Evolutionary conservation across 2,797 vertebrate genomes (phyloP).

Genomic region (Tragelaphus oryx): DNA sequence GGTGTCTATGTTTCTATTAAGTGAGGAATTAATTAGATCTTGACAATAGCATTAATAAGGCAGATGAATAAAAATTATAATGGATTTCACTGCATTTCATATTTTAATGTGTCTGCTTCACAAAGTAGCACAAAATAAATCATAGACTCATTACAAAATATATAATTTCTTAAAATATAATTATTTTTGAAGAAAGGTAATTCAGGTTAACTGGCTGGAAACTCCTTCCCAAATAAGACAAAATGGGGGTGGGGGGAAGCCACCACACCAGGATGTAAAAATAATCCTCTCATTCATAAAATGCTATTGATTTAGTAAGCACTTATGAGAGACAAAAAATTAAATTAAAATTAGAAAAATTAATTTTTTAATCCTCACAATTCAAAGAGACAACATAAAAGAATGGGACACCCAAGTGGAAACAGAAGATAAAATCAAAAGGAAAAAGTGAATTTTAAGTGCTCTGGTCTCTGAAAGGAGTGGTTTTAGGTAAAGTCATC

Average conservation of each 20-base stretch:
- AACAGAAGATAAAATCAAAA: background rate
- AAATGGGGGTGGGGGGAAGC: background rate
- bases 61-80: background rate
- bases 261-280: background rate
- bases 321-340: background rate
- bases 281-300: background rate
- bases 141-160: background rate
- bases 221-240: conserved; percentile 7
- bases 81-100: background rate
- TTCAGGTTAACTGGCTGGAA: conserved; percentile 16
- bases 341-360: background rate
- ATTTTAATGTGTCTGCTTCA: background rate
- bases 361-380: background rate
- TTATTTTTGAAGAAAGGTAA: background rate
- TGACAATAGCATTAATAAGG: background rate
- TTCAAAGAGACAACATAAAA: background rate
- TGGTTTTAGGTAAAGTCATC: background rate
- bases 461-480: background rate
- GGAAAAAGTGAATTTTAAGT: background rate
- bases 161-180: background rate
- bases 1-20: background rate
- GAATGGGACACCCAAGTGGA: background rate
- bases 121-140: conserved; percentile 12
- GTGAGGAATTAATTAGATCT: background rate
- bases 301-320: background rate